Base-by-base conservation (phyloP, 2,113 vertebrate genomes). In the Eulemur rufifrons region DNA sequence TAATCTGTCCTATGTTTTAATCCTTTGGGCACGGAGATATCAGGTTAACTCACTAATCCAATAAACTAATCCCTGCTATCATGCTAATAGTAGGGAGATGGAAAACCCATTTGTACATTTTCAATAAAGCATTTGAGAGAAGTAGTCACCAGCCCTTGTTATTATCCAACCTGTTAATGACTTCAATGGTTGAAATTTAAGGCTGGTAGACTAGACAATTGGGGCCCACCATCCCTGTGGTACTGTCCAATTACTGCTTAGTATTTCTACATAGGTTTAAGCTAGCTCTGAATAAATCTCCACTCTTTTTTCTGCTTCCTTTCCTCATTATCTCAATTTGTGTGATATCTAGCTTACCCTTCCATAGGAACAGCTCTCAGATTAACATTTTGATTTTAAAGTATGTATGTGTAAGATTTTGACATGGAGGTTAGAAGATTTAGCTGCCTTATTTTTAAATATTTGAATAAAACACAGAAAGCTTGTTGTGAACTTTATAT, bases 41-140 rank as follows among this genome's bases (percentile, higher is more conserved):
- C 91, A 95, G 90, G 94, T 95, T 95, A 93, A 64, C 50, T 66
- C 69, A 74, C 80, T 88, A 95, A 93, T 83, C 83, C 86, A 96
- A 92, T 95, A 87, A 94, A 94, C 59, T 54, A 93, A 96, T 92
- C 52, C 86, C 85, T 87, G 47, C 56, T 94, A 42, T 94, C 96
- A 95, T 54, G n/a, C 74, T 92, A 94, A 83, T 89, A 81, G 78
- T 74, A 84, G 21, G 34, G 42, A 94, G 27, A n/a, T 88, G 64
- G 50, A 87, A 96, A 96, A 17, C 20, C 29, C 69, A 52, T 93
- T 94, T 92, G 39, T 76, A 7, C 64, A 45, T 91, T 96, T 94
- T 94, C 85, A 92, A 18, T 95, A 84, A 95, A 20, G 34, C 71
- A 2, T 56, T 85, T 95, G 39, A 91, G 81, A 96, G 78, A 90